Evolutionary conservation across 92 coral and sea anemone species (phyloP).

Genomic region (Epizoanthus illoricatus): DNA sequence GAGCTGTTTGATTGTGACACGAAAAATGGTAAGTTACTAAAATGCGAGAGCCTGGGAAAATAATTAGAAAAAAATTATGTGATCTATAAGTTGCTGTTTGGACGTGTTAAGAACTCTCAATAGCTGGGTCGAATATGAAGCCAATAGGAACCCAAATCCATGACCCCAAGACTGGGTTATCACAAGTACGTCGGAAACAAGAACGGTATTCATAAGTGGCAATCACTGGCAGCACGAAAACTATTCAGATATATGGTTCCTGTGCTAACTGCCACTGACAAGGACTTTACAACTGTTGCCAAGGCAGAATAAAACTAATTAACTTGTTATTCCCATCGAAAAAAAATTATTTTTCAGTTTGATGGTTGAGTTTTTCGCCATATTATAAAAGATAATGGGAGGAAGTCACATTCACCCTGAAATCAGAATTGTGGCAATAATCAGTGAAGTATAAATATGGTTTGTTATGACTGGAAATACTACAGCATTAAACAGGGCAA

Average conservation of each 20-base stretch:
- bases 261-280: too few species aligned
- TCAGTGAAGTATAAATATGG: not conserved
- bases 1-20: too few species aligned
- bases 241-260: not conserved
- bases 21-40: too few species aligned
- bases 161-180: not conserved
- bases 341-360: too few species aligned
- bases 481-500: not conserved
- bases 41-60: too few species aligned
- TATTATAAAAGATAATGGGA: not conserved
- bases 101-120: not conserved
- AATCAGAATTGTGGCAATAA: not conserved
- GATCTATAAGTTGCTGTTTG: not conserved
- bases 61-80: not conserved
- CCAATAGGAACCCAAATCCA: not conserved
- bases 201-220: not conserved
- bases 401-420: not conserved
- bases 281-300: too few species aligned
- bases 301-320: too few species aligned
- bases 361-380: not conserved
- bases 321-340: too few species aligned
- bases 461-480: slow-evolving; percentile 3
- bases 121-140: not conserved
- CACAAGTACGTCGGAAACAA: slow-evolving; percentile 3
- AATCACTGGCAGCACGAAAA: not conserved